Evolutionary conservation across 2,113 vertebrate species (phyloP).

Genomic region (Chaetops frenatus): DNA sequence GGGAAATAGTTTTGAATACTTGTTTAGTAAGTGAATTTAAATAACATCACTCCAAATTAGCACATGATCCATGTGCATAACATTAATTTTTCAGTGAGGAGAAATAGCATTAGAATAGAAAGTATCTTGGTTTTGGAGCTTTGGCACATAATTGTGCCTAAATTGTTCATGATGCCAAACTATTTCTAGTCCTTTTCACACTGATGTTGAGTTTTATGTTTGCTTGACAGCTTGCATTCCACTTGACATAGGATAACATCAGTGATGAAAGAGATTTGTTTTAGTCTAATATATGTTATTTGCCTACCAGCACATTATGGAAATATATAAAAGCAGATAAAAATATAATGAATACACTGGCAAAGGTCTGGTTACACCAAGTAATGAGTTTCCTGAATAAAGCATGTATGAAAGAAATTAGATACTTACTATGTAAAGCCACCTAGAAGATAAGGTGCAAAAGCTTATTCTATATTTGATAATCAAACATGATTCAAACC

Average conservation of each 20-base stretch:
- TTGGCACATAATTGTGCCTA: slow-evolving; percentile 24
- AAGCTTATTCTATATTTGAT: neutral
- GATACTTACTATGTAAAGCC: neutral
- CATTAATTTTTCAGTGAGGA: neutral
- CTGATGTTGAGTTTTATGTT: neutral
- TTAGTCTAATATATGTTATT: neutral
- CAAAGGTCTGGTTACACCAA: neutral
- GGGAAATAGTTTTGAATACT: neutral
- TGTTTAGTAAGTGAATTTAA: neutral
- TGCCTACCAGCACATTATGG: neutral
- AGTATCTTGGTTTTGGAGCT: neutral
- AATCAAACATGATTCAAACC: neutral
- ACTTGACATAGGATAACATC: neutral
- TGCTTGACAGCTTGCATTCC: neutral
- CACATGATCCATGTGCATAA: neutral
- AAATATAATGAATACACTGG: neutral
- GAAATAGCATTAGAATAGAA: neutral
- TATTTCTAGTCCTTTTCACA: neutral
- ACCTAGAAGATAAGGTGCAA: neutral
- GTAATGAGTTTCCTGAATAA: neutral
- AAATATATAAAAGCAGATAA: neutral
- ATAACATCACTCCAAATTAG: neutral
- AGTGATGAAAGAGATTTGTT: neutral
- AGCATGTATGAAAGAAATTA: neutral
- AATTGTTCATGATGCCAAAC: neutral